These are phyloP conservation scores for Aleiodes alternator DNA, from an alignment of 2,888 invertebrate species.

Conservation along the genomic window DNA sequence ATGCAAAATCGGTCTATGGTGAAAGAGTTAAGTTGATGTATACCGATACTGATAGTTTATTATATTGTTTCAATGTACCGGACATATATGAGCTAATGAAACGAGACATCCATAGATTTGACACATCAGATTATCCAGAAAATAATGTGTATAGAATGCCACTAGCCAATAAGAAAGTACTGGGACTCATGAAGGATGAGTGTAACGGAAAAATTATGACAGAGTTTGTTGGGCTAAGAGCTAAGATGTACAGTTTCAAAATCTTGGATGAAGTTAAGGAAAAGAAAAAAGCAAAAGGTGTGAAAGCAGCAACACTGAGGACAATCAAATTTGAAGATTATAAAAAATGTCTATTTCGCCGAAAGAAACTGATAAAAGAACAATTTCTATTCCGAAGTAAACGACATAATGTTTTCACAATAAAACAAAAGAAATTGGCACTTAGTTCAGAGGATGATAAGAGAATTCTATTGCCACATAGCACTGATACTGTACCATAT, in stretches of 20 bases:
- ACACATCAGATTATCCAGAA: too few relatives aligned
- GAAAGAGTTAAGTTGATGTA: too few relatives aligned
- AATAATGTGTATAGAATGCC: too few relatives aligned
- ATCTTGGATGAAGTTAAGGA: not conserved
- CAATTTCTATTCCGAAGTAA: not conserved
- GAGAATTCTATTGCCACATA: too few relatives aligned
- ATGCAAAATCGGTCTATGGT: too few relatives aligned
- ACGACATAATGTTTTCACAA: slow-evolving; percentile 42
- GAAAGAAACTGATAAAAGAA: not conserved
- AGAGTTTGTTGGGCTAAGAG: slow-evolving; percentile 6
- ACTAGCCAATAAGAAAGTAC: slow-evolving; percentile 59
- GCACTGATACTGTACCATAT: slow-evolving; percentile 27
- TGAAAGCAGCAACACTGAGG: slow-evolving; percentile 11
- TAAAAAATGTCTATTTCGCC: slow-evolving; percentile 2
- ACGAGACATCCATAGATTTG: too few relatives aligned
- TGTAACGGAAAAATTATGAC: slow-evolving; percentile 35
- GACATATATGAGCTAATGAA: too few relatives aligned
- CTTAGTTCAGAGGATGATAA: not conserved
- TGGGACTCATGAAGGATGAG: slow-evolving; percentile 27
- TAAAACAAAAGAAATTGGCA: slow-evolving; percentile 45
- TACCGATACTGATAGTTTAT: too few relatives aligned
- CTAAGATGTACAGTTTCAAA: slow-evolving; percentile 20
- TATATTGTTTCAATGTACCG: too few relatives aligned
- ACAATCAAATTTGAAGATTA: slow-evolving; percentile 38
- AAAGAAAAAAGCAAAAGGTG: slow-evolving; percentile 50